These are phyloP conservation scores for Xenopus petersii DNA, from an alignment of 2,797 vertebrate genomes.

Conservation along the genomic window DNA sequence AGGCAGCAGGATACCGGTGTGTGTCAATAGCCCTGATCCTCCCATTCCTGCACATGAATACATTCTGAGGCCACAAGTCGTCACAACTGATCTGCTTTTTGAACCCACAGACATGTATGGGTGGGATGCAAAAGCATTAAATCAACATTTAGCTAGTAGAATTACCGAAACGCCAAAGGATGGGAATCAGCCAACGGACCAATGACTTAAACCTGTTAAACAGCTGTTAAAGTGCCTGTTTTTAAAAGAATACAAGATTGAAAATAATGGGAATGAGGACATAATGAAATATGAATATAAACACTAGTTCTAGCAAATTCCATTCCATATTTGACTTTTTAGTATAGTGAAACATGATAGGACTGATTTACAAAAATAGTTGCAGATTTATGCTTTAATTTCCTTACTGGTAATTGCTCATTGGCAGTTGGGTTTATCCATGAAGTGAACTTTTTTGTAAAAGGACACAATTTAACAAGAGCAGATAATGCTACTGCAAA, in stretches of 20 bases:
- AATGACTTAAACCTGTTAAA: conserved; percentile 8
- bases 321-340: too few species aligned
- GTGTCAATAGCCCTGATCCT: conserved; percentile 76
- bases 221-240: not conserved
- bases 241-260: not conserved
- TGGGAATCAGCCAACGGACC: conserved; percentile 53
- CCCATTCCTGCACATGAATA: conserved; percentile 79
- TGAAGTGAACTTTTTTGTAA: too few species aligned
- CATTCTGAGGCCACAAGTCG: conserved; percentile 57
- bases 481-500: too few species aligned
- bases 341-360: too few species aligned
- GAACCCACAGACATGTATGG: conserved; percentile 56
- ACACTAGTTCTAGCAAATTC: too few species aligned
- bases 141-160: conserved; percentile 53
- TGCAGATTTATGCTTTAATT: too few species aligned
- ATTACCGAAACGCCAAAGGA: conserved; percentile 42
- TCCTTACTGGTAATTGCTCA: too few species aligned
- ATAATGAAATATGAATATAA: too few species aligned
- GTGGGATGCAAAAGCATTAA: conserved; percentile 58
- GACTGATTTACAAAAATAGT: too few species aligned
- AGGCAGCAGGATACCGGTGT: conserved; percentile 78
- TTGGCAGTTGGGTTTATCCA: too few species aligned
- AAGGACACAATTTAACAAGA: too few species aligned
- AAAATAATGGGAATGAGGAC: too few species aligned
- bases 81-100: conserved; percentile 55